Base-by-base conservation (phyloP, 2,888 invertebrate species). In the Drosophila demipolita region DNA sequence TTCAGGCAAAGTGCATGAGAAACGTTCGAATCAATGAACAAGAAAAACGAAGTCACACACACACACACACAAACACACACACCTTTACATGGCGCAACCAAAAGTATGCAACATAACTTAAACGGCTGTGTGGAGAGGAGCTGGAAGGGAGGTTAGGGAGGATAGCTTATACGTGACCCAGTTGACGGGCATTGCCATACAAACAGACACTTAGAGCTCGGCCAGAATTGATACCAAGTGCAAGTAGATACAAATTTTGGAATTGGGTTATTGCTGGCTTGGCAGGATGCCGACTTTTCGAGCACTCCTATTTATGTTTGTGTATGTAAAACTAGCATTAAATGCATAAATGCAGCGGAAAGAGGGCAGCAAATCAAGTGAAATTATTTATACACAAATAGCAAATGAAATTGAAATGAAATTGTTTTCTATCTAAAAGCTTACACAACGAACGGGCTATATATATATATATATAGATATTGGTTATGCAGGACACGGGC, bases 281-380 rank as follows among this genome's bases (percentile, higher is more conserved):
- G 62, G 72, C 76, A 26, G 57, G 38, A 50, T 66, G 74, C 68
- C 64, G 60, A 49, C 36, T 17, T 29, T 26, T 17, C 33, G 23
- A 49, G 35, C 9, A 53, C 23, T 42, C 52, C 54, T 48, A 58
- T 63, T 58, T 61, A 49, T 67, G 40, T 83, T 83, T 82, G 73
- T 82, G 77, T 82, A 87, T 88, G 88, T 86, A 88, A 88, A 87
- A 87, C 86, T 84, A 79, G 78, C 76, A 82, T 82, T 86, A 86
- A 87, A 73, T 78, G 76, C 71, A 82, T 77, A 86, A 80, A 79
- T 82, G 11, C 6, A 35, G 60, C 26, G 40, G 20, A 26, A 70
- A 70, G 55, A 52, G 58, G 48, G 53, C 36, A 45, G 53, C 53
- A 69, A 70, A 67, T 69, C 73, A 64, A 38, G 12, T 49, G 26